These are phyloP conservation scores for Drosophila athabasca DNA, from an alignment of 1,140 invertebrate species.

Conservation along the genomic window DNA sequence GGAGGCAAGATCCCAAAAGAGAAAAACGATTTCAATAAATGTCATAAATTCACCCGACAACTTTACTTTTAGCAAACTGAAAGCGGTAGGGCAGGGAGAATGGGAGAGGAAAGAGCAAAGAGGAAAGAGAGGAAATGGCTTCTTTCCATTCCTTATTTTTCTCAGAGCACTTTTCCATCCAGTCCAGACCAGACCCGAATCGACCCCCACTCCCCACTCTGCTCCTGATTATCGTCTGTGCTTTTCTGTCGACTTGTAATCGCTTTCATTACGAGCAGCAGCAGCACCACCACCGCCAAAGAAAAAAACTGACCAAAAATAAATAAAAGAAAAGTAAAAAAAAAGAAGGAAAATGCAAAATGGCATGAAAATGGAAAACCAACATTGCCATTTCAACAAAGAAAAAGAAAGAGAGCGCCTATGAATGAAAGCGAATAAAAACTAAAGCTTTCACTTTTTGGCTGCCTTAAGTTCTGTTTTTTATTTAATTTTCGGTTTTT, in stretches of 20 bases:
- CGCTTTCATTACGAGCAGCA: slow-evolving; percentile 49
- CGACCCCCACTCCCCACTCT: not conserved
- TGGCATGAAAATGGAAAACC: slow-evolving; percentile 51
- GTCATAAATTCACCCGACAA: slow-evolving; percentile 54
- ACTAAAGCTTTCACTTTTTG: slow-evolving; percentile 46
- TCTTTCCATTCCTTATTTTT: slow-evolving; percentile 4
- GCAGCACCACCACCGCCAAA: not conserved
- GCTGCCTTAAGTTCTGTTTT: slow-evolving; percentile 7
- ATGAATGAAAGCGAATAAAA: slow-evolving; percentile 10
- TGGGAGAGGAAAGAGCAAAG: slow-evolving; percentile 12
- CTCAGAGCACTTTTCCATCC: no score
- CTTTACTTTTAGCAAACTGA: slow-evolving; percentile 41
- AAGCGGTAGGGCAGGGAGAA: not conserved
- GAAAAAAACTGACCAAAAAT: slow-evolving; percentile 49
- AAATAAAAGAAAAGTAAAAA: slow-evolving; percentile 11
- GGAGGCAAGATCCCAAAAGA: not conserved
- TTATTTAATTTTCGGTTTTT: slow-evolving; percentile 14
- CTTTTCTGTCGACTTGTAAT: slow-evolving; percentile 49
- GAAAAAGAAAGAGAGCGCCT: not conserved
- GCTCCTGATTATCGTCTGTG: slow-evolving; percentile 43
- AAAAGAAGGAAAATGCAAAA: slow-evolving; percentile 23
- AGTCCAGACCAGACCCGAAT: no score
- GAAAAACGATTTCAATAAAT: slow-evolving; percentile 57
- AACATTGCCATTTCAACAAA: slow-evolving; percentile 51
- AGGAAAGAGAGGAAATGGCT: slow-evolving; percentile 43